Conservation (phyloP, 2,113 vertebrate species). For the Zosterops lateralis region DNA sequence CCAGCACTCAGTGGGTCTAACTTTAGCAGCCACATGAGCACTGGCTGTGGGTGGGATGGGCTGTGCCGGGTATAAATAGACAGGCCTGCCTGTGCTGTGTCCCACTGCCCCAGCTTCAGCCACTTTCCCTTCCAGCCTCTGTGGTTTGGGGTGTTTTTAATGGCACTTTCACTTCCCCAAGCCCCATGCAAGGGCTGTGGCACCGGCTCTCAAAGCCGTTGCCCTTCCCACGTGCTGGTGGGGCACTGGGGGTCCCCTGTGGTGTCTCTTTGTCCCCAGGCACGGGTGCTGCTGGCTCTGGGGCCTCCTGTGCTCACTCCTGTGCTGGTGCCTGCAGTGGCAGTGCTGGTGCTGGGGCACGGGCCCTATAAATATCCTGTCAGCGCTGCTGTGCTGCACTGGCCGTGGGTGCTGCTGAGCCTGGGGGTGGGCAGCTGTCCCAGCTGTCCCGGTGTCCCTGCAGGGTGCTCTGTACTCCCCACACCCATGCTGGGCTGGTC, state of each 20-base stretch:
- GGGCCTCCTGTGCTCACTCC: background rate
- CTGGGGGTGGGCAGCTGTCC: background rate
- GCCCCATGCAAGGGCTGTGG: background rate
- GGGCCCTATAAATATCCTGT: background rate
- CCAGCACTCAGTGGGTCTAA: background rate
- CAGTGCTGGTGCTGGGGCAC: background rate
- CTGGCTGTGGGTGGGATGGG: background rate
- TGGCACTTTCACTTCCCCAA: background rate
- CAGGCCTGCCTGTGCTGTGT: background rate
- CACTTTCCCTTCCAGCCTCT: background rate
- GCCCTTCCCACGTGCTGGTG: background rate
- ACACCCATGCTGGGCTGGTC: fast-evolving
- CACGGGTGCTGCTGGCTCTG: fast-evolving
- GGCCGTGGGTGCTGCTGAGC: background rate
- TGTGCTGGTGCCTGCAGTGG: background rate
- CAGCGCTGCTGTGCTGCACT: fast-evolving
- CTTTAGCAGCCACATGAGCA: background rate
- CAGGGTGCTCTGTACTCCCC: background rate
- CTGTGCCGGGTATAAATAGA: background rate
- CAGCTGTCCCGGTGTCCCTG: background rate
- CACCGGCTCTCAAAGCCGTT: background rate
- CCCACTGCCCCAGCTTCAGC: background rate
- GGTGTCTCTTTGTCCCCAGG: background rate
- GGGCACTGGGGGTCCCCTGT: background rate
- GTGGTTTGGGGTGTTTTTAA: background rate